phyloP scores from a whole-genome alignment of 2,797 vertebrate species.

The Lemur catta region DNA sequence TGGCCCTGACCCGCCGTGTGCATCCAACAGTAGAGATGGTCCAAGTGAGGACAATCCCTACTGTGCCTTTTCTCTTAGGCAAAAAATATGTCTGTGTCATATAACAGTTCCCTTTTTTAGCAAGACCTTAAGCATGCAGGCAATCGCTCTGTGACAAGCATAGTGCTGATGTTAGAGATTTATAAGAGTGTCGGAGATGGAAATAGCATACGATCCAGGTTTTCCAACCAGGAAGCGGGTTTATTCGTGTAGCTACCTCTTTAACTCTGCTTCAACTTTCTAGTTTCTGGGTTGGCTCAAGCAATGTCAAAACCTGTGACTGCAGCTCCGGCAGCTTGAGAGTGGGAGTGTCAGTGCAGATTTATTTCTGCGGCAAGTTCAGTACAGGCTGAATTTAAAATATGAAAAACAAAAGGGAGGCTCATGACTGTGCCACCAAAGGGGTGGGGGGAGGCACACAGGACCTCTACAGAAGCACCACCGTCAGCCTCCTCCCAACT shows the following conservation, averaged over 20 bases:
- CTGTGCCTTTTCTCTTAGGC: background rate
- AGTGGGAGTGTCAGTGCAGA: conserved; percentile 59
- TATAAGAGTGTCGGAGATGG: conserved; percentile 4
- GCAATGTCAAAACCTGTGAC: background rate
- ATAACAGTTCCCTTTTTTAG: conserved; percentile 16
- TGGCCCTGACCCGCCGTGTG: background rate
- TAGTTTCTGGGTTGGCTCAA: conserved; percentile 51
- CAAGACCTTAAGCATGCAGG: background rate
- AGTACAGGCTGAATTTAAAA: conserved; percentile 62
- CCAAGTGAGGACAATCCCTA: background rate
- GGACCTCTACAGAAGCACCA: conserved; percentile 38
- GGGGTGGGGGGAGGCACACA: background rate
- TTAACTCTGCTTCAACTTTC: conserved; percentile 48
- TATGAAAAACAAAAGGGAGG: conserved; percentile 55
- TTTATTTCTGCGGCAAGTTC: conserved; percentile 67
- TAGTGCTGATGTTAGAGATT: background rate
- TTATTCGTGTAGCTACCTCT: conserved; percentile 1
- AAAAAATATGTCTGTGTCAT: background rate
- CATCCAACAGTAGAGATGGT: background rate
- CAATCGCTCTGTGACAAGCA: background rate
- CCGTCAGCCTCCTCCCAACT: conserved; percentile 11
- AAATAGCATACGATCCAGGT: conserved; percentile 31
- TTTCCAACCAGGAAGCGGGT: conserved; percentile 29
- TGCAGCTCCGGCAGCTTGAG: conserved; percentile 34
- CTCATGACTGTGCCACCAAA: conserved; percentile 46